A percentile compares a stretch with the other conserved stretches of the same genome.
Evolutionary conservation across 2,797 vertebrate genomes (phyloP).

Genomic region (Pseudomugil gertrudae): DNA sequence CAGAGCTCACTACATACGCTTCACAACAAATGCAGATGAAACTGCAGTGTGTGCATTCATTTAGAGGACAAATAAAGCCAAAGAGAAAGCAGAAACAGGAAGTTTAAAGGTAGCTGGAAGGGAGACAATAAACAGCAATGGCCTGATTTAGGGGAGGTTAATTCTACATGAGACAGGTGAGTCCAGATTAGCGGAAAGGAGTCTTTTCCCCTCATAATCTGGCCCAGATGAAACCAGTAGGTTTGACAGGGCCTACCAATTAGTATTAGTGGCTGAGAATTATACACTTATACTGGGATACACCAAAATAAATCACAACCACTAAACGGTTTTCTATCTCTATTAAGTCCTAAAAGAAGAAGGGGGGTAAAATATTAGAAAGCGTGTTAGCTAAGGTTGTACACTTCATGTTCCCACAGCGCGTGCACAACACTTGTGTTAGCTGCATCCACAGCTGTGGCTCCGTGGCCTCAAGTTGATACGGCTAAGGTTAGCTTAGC

Average conservation of each 20-base stretch:
- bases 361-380: no score
- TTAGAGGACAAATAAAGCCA: no score
- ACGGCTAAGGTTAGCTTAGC: slow-evolving; percentile 49
- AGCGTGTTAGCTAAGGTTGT: neutral
- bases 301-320: no score
- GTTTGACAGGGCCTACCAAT: slow-evolving; percentile 26
- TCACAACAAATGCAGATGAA: neutral
- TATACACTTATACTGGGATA: neutral
- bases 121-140: neutral
- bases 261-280: neutral
- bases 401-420: neutral
- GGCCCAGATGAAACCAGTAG: slow-evolving; percentile 13
- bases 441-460: slow-evolving; percentile 27
- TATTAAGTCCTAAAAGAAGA: neutral
- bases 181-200: slow-evolving; percentile 20
- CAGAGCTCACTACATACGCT: neutral
- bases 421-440: slow-evolving; percentile 17
- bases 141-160: neutral
- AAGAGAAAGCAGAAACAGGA: neutral
- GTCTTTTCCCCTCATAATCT: slow-evolving; percentile 1
- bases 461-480: slow-evolving; percentile 38
- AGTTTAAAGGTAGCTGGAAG: neutral
- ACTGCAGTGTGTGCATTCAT: neutral
- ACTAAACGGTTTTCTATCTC: neutral
- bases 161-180: slow-evolving; percentile 29